Base-by-base conservation (phyloP, 2,797 vertebrate genomes). In the Mus minutoides region DNA sequence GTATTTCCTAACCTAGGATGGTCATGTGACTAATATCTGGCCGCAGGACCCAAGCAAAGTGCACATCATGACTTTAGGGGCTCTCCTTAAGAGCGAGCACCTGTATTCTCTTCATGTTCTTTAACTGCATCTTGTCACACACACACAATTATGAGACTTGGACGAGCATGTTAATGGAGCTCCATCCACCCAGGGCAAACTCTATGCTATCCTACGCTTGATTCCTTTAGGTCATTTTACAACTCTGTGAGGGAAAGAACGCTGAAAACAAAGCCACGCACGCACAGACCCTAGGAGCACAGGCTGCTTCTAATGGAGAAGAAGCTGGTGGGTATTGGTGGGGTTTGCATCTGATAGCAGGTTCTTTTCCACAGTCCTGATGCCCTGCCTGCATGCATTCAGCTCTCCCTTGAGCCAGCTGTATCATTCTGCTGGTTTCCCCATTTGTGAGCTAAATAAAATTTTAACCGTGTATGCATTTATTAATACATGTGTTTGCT, bases 1-100 rank as follows among this genome's bases (percentile, higher is more conserved):
- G 22, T 31, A 76, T 69, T 92, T 60, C 69, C 69, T 91, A 77
- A 64, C 19, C 67, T 9, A 40, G 85, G 31, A 6, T 56, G 49
- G 49, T 24, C n/a, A 73, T 19, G 37, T 56, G n/a, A 56, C 49
- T 37, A 49, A 37, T 64, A 26, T 84, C 56, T 95, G 75, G 34
- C 78, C 71, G 37, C 8, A 31, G 58, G 8, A 69, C 34, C 22
- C 24, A 92, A 93, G 60, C 8, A 96, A 89, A 76, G 22, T 9
- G 24, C 22, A 24, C 14, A 17, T 11, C 58, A 58, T 56, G 34
- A 67, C 78, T 80, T n/a, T 34, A 49, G 31, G 62, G 88, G 83
- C 22, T 79, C 88, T 56, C 62, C 69, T 88, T 83, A 86, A 69
- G 78, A 88, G 46, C 69, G 78, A 91, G 54, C 64, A 97, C 49